Evolutionary conservation across 2,888 invertebrate species (phyloP), one percentile per base, ranked within the genome.

Genomic region (Volucella bombylans): DNA sequence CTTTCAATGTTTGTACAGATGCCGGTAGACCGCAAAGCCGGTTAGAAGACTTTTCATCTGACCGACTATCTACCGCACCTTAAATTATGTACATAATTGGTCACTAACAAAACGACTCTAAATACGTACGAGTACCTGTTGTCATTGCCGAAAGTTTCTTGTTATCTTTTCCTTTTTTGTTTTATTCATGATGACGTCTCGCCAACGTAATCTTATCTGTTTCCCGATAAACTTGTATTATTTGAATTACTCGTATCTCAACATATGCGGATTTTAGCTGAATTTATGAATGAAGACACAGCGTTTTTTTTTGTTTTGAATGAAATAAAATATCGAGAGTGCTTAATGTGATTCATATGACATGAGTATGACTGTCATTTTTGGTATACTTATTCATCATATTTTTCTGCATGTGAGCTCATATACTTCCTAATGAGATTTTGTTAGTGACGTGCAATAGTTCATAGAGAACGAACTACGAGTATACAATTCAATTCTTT

Each of bases 231-330:
- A 54, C 43, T 52, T 3, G 67, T 67, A 61, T 61, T 61, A 31
- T 61, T 45, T 61, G 45, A 45, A 43, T 43, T 54, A 14, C 54
- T 52, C 18, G 23, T 23, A 31, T 6, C 31, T 31, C 39, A 23
- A n/a, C 10, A n/a, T 23, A 50, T 41, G 52, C 18, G 41, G 18
- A 8, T 18, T 41, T 43, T 50, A 6, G 31, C 4, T 6, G 6
- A 31, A 65, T 65, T 52, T 65, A 65, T 65, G 50, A 65, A 65
- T 65, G 65, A 52, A 49, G 41, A 52, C 14, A 41, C 9, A 65
- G 8, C 50, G 39, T 57, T 41, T 23, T 23, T 23, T 23, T 23
- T 23, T 57, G 8, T 57, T 57, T 14, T 55, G 38, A 31, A 39
- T 55, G 14, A 12, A 2, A 15, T 12, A 15, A 38, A 10, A 11